These are phyloP conservation scores for Sternotherus odoratus DNA, from an alignment of 2,797 vertebrate genomes.

Conservation along the genomic window DNA sequence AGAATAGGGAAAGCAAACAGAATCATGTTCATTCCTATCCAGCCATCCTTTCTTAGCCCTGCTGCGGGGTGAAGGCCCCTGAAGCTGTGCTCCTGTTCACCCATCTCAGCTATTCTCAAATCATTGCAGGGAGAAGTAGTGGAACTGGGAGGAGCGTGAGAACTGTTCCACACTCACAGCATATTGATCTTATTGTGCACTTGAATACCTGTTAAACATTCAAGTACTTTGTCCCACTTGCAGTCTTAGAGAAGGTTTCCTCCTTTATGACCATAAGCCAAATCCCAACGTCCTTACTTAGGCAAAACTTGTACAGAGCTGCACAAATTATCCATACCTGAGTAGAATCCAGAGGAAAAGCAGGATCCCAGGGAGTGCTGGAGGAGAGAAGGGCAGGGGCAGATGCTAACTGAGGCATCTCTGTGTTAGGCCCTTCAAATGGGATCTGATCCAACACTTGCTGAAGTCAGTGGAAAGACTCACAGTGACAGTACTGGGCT, in stretches of 20 bases:
- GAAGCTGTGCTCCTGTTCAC: neutral
- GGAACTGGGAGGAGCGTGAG: neutral
- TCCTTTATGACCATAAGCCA: neutral
- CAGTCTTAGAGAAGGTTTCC: neutral
- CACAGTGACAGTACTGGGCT: neutral
- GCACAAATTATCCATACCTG: constrained; percentile 51
- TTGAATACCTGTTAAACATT: too few species aligned
- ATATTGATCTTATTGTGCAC: neutral
- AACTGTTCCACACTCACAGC: neutral
- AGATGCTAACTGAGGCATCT: constrained; percentile 27
- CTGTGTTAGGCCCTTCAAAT: neutral
- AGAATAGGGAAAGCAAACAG: constrained; percentile 62
- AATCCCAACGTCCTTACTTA: neutral
- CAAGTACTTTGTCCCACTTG: neutral
- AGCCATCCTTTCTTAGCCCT: constrained; percentile 6
- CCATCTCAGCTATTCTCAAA: constrained; percentile 23
- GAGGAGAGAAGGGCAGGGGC: constrained; percentile 14
- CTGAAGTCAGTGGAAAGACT: neutral
- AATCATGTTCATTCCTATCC: constrained; percentile 48
- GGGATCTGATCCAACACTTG: neutral
- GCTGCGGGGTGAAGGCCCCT: constrained; percentile 1
- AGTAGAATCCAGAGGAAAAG: constrained; percentile 52
- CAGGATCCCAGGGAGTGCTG: neutral
- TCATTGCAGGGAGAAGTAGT: neutral
- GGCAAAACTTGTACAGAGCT: neutral